These are phyloP conservation scores for Nebria salina DNA, from an alignment of 2,888 invertebrate genomes.

Conservation along the genomic window DNA sequence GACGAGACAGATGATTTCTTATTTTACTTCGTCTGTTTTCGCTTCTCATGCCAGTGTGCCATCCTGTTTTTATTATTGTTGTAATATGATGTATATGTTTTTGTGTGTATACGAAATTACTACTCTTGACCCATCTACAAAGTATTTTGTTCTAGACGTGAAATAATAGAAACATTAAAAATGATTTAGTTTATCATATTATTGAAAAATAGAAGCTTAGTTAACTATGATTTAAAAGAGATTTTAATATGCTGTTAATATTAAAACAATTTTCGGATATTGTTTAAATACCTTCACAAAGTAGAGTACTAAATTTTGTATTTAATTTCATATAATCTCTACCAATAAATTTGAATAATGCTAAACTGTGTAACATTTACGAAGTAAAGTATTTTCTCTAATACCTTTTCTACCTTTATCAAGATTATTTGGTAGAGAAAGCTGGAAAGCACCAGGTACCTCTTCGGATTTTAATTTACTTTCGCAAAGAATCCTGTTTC, in stretches of 20 bases:
- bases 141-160: neutral
- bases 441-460: neutral
- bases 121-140: neutral
- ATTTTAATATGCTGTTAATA: too few species aligned
- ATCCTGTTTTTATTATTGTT: conserved; percentile 7
- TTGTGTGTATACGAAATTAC: too few species aligned
- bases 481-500: conserved; percentile 2
- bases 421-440: neutral
- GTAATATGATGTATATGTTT: neutral
- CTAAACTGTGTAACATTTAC: neutral
- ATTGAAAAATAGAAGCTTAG: neutral
- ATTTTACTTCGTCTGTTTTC: neutral
- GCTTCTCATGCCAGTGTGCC: neutral
- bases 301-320: too few species aligned
- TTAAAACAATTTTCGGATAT: too few species aligned
- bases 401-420: neutral
- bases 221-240: too few species aligned
- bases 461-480: conserved; percentile 6
- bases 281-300: too few species aligned
- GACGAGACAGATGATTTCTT: conserved; percentile 7
- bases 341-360: too few species aligned
- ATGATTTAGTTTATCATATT: neutral
- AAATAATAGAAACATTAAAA: neutral
- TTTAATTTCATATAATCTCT: too few species aligned
- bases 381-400: neutral